Percentiles rank a stretch among this genome's conserved stretches.
Evolutionary conservation across 2,888 invertebrate species (phyloP).

Genomic region (Cheilosia impressa): DNA sequence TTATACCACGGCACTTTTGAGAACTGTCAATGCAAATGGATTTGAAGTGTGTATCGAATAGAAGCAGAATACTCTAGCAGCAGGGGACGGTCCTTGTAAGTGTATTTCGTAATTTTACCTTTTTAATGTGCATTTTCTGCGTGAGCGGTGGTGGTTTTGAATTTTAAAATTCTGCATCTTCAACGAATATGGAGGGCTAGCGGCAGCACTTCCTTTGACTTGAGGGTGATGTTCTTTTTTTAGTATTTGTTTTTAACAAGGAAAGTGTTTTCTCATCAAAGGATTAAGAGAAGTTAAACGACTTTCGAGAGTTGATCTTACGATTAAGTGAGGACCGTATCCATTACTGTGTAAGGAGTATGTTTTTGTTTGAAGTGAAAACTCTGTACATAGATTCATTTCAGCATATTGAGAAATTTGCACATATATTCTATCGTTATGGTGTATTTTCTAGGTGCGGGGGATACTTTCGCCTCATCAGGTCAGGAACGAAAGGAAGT

Average conservation of each 20-base stretch:
- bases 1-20: slow-evolving; percentile 7
- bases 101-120: slow-evolving; percentile 68
- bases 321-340: neutral
- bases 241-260: neutral
- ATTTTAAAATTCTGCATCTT: slow-evolving; percentile 49
- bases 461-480: too few species aligned
- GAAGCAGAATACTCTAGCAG: neutral
- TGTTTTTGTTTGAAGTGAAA: slow-evolving; percentile 20
- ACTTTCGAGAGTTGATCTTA: slow-evolving; percentile 29
- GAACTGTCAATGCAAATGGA: slow-evolving; percentile 72
- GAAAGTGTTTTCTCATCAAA: slow-evolving; percentile 50
- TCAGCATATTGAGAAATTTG: too few species aligned
- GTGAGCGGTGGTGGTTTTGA: slow-evolving; percentile 16
- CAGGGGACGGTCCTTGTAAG: slow-evolving; percentile 23
- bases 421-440: too few species aligned
- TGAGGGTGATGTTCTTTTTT: slow-evolving; percentile 42
- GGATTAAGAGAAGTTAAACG: slow-evolving; percentile 17
- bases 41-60: slow-evolving; percentile 69
- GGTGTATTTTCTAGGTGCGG: too few species aligned
- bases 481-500: too few species aligned
- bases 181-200: slow-evolving; percentile 35
- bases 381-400: too few species aligned
- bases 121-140: slow-evolving; percentile 62
- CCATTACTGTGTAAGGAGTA: slow-evolving; percentile 10
- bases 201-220: slow-evolving; percentile 58